Base-by-base conservation (phyloP, 2,888 invertebrate species). In the Biston betularia region DNA sequence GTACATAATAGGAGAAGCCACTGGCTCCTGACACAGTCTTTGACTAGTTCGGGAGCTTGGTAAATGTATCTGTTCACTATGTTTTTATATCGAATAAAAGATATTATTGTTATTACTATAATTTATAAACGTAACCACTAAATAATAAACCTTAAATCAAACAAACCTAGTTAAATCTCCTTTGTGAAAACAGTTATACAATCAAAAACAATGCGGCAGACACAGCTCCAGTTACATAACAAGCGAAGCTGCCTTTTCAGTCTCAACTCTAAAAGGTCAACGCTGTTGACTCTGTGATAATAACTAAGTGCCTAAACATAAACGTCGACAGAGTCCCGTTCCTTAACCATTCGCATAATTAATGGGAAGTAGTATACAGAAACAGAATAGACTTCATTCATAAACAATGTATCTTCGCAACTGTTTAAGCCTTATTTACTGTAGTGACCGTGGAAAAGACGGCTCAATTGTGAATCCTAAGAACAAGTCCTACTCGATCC, bases 381-480 rank as follows among this genome's bases (percentile, higher is more conserved):
- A 56, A 35, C 56, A 35, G 56, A 35, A 44, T 60, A 65, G 10
- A 12, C 48, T 52, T 68, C 49, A 67, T 71, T 63, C 62, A 68
- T 72, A 72, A 67, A 71, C 69, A 65, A 69, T 70, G 62, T 67
- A 67, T 70, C 70, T 69, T 69, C 58, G 59, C 63, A 63, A 66
- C 66, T 66, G 71, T 55, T 56, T 70, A 71, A 61, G 65, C 24
- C 24, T 3, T 24, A 24, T 24, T 24, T 24, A 24, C 24, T 24
- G 24, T 24, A 24, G 24, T 24, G 24, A 3, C 24, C 24, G 24
- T 24, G 24, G 1, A 24, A 24, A 24, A 24, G 24, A 24, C 1
- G 24, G 24, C 24, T 24, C 24, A 24, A 3, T 24, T 24, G 24
- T 24, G 24, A 24, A 24, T 24, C 24, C 3, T 24, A 24, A 24